phyloP scores from a whole-genome alignment of 2,888 invertebrate species.

The Zaprionus lineosus region DNA sequence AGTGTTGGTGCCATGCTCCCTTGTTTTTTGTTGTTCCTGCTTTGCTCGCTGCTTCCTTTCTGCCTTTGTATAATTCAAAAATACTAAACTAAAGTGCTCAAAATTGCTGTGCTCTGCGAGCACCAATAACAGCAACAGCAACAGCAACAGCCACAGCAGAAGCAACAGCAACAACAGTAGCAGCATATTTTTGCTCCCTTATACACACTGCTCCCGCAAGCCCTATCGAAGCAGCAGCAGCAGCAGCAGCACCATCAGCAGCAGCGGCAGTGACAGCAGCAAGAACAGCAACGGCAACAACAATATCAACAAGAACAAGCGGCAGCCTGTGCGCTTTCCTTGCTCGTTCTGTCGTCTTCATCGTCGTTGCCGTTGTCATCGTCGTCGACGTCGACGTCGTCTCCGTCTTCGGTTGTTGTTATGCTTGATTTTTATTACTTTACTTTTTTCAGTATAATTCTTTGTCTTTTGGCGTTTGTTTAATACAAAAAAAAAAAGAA shows the following conservation, averaged over 20 bases:
- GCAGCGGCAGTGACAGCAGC: slow-evolving; percentile 3
- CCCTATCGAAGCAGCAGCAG: slow-evolving; percentile 11
- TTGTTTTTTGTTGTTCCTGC: slow-evolving; percentile 63
- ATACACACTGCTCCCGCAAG: background rate
- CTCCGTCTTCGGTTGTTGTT: slow-evolving; percentile 51
- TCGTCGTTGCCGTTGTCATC: slow-evolving; percentile 31
- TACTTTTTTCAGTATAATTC: slow-evolving; percentile 72
- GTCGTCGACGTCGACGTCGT: slow-evolving; percentile 17
- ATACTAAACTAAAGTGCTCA: slow-evolving; percentile 77
- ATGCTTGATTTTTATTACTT: slow-evolving; percentile 73
- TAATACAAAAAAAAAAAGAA: slow-evolving; percentile 56
- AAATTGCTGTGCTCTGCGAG: slow-evolving; percentile 62
- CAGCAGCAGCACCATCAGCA: slow-evolving; percentile 22
- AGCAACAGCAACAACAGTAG: slow-evolving; percentile 13
- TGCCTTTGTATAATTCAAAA: slow-evolving; percentile 51
- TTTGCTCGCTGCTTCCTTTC: slow-evolving; percentile 61
- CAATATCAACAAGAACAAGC: slow-evolving; percentile 20
- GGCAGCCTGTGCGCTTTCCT: slow-evolving; percentile 51
- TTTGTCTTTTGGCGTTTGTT: slow-evolving; percentile 74
- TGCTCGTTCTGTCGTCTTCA: slow-evolving; percentile 32
- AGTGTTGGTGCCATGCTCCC: slow-evolving; percentile 38
- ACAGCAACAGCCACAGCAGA: slow-evolving; percentile 4
- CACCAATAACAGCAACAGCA: background rate
- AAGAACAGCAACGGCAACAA: slow-evolving; percentile 13
- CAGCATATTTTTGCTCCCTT: slow-evolving; percentile 39